Conservation (phyloP, 1,140 invertebrate species). For the Papilio polyxenes region DNA sequence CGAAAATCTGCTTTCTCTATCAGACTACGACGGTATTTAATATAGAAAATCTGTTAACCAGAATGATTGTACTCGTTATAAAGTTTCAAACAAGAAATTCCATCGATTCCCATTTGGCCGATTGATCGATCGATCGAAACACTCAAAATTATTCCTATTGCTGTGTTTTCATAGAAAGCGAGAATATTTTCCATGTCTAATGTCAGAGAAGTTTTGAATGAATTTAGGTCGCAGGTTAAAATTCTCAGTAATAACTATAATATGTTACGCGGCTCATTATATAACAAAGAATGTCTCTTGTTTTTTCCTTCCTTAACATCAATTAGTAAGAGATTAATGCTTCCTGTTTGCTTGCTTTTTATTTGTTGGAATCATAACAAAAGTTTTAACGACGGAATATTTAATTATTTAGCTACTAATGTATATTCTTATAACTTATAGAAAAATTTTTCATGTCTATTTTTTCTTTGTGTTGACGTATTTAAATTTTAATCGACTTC, state of each 20-base stretch:
- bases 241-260: not conserved
- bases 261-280: conserved; percentile 7
- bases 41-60: not conserved
- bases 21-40: not conserved
- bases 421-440: not conserved
- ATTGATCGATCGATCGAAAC: no score
- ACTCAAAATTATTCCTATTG: no score
- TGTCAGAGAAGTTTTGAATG: not conserved
- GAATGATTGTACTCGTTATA: not conserved
- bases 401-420: conserved; percentile 1
- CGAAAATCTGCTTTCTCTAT: not conserved
- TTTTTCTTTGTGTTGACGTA: not conserved
- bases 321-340: conserved; percentile 3
- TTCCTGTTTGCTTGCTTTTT: not conserved
- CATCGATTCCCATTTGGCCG: not conserved
- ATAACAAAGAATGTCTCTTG: not conserved
- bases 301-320: conserved; percentile 4
- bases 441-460: not conserved
- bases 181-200: not conserved
- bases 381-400: not conserved
- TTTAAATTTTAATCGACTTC: not conserved
- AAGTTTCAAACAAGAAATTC: not conserved
- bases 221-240: not conserved
- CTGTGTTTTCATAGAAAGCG: no score
- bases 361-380: not conserved